Conservation (phyloP, 2,113 vertebrate genomes). For the Oryzias javanicus region DNA sequence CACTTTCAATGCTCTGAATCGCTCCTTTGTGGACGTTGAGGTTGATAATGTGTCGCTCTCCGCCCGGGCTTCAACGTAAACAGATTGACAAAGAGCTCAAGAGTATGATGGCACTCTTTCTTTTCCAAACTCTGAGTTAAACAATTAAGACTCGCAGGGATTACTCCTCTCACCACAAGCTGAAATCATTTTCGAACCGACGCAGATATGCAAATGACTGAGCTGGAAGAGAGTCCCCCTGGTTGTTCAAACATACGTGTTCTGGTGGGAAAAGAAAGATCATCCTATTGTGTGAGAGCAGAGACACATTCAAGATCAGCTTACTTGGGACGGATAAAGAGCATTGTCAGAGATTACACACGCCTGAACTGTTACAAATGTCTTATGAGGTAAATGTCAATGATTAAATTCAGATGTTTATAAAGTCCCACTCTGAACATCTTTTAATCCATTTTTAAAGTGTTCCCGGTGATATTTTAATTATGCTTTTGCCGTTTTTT, state of each 20-base stretch:
- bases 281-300: conserved; percentile 4
- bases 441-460: too few species aligned
- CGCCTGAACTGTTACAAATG: background rate
- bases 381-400: background rate
- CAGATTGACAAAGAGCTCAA: conserved; percentile 9
- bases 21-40: conserved; percentile 47
- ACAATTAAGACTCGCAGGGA: conserved; percentile 16
- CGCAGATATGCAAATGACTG: conserved; percentile 58
- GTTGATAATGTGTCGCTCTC: conserved; percentile 40
- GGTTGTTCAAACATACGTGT: conserved; percentile 37
- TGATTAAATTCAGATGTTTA: too few species aligned
- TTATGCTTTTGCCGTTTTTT: too few species aligned
- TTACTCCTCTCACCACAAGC: conserved; percentile 13
- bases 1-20: conserved; percentile 29
- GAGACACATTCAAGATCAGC: conserved; percentile 1
- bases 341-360: background rate
- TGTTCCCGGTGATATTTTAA: too few species aligned
- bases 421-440: too few species aligned
- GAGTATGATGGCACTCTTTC: conserved; percentile 17
- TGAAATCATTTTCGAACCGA: conserved; percentile 57
- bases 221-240: conserved; percentile 5
- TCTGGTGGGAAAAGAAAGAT: conserved; percentile 11
- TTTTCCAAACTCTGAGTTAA: conserved; percentile 10
- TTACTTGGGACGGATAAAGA: background rate
- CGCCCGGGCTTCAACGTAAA: conserved; percentile 40